These are phyloP conservation scores for Neolamprologus cancellatus DNA, from an alignment of 2,113 vertebrate genomes.

Conservation along the genomic window DNA sequence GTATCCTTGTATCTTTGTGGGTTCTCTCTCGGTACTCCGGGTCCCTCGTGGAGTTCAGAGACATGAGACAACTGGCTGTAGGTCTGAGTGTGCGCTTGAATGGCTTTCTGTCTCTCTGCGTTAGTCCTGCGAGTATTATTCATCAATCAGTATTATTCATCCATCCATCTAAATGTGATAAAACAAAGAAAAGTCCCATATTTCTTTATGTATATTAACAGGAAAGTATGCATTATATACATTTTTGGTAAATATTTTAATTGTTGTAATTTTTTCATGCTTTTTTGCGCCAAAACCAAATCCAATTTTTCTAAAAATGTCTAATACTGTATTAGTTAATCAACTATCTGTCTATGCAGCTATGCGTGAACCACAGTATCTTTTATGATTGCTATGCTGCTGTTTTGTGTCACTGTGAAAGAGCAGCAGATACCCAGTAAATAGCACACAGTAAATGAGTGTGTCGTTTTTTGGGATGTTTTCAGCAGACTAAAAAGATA, in stretches of 20 bases:
- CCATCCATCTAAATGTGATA: not conserved
- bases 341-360: not conserved
- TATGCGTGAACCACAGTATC: not conserved
- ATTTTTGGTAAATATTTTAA: not conserved
- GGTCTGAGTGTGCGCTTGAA: not conserved
- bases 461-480: not conserved
- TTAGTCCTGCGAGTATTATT: not conserved
- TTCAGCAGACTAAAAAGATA: not conserved
- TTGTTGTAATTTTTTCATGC: not conserved
- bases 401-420: not conserved
- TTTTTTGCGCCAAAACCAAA: accelerated
- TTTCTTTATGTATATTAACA: not conserved
- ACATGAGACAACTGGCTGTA: not conserved
- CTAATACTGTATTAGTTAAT: not conserved
- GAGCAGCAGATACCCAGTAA: accelerated
- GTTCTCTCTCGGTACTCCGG: not conserved
- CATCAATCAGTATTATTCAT: not conserved
- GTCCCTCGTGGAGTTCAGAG: not conserved
- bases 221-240: not conserved
- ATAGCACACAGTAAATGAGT: not conserved
- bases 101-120: not conserved
- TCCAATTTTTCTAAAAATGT: not conserved
- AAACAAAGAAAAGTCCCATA: not conserved
- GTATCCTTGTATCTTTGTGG: not conserved
- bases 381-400: not conserved